Conservation (phyloP, 2,888 invertebrate genomes). For the Cyaniris semiargus region DNA sequence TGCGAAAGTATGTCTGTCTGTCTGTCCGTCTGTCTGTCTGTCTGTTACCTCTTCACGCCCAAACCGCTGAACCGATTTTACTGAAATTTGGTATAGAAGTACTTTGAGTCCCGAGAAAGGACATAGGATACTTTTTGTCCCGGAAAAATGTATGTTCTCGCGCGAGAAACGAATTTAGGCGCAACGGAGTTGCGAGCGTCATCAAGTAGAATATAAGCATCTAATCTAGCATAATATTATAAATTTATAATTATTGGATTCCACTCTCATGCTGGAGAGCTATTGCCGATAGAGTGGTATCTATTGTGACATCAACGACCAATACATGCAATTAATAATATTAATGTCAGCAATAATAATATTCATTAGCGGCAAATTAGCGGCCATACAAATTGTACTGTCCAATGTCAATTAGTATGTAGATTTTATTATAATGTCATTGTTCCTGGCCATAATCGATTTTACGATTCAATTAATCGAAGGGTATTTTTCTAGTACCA, state of each 20-base stretch:
- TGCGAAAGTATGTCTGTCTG: too few species aligned
- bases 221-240: too few species aligned
- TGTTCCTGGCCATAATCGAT: background rate
- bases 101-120: too few species aligned
- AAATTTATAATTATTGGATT: conserved; percentile 1
- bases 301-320: background rate
- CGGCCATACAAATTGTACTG: background rate
- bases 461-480: background rate
- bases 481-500: background rate
- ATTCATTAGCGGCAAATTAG: background rate
- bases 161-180: too few species aligned
- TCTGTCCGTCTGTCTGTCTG: too few species aligned
- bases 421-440: background rate
- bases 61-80: too few species aligned
- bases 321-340: background rate
- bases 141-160: too few species aligned
- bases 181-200: too few species aligned
- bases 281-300: background rate
- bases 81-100: too few species aligned
- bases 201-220: too few species aligned
- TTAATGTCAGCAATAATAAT: background rate
- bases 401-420: background rate
- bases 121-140: too few species aligned
- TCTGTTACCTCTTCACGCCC: too few species aligned
- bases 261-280: background rate